These are phyloP conservation scores for Rotaria socialis DNA, from an alignment of 2,888 invertebrate species.

Conservation along the genomic window DNA sequence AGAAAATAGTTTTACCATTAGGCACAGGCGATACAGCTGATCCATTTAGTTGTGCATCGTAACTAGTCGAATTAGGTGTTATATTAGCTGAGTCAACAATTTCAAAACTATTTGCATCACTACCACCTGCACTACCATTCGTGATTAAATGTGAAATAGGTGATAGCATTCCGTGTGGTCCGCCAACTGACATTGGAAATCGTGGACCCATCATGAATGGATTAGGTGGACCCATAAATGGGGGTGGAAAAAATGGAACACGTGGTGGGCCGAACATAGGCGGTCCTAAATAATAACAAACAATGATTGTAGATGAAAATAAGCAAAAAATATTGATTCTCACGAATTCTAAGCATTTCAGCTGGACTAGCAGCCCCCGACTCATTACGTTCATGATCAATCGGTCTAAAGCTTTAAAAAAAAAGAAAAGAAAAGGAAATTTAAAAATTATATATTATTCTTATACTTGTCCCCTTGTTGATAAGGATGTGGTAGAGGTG, in stretches of 20 bases:
- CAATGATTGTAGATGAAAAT: neutral
- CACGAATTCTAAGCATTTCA: neutral
- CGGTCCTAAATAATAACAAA: neutral
- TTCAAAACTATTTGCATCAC: conserved; percentile 22
- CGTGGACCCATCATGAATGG: conserved; percentile 29
- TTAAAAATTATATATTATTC: neutral
- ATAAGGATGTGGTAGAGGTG: neutral
- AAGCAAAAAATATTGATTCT: neutral
- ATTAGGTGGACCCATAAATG: conserved; percentile 23
- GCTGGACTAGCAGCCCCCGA: conserved; percentile 7
- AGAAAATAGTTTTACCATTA: neutral
- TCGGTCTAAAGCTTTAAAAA: neutral
- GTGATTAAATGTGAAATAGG: neutral
- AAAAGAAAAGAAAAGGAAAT: neutral
- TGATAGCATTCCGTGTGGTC: neutral
- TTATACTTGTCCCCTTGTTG: conserved; percentile 2
- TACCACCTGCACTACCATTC: conserved; percentile 17
- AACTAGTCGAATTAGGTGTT: conserved; percentile 1
- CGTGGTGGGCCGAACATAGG: neutral
- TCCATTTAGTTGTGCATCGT: neutral
- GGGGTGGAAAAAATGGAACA: neutral
- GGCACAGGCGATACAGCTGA: neutral
- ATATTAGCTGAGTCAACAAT: neutral
- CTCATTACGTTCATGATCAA: neutral
- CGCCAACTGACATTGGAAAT: neutral